Evolutionary conservation across 2,113 vertebrate species (phyloP).

Genomic region (Xiphorhynchus elegans): DNA sequence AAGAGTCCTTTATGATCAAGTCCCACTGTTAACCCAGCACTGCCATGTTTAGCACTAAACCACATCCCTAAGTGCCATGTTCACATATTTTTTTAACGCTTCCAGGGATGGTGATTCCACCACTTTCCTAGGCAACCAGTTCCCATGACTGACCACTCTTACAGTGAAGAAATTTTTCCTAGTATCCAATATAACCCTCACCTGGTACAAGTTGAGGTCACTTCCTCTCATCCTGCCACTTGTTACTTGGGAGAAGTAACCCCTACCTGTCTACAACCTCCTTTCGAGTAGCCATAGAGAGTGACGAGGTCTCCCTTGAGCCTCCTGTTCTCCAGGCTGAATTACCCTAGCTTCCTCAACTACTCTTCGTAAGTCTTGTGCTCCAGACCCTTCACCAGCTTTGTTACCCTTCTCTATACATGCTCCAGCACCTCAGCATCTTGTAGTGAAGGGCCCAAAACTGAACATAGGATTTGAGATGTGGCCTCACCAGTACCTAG

Average conservation of each 20-base stretch:
- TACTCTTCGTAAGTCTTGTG: not conserved
- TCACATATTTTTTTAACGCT: not conserved
- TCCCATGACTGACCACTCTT: not conserved
- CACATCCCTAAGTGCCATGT: not conserved
- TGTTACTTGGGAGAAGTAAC: not conserved
- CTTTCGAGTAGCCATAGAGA: not conserved
- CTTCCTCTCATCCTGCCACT: not conserved
- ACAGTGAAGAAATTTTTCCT: not conserved
- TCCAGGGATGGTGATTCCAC: not conserved
- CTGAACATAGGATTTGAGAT: accelerated
- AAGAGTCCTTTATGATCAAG: not conserved
- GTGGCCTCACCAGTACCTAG: not conserved
- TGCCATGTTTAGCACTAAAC: not conserved
- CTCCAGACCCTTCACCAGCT: not conserved
- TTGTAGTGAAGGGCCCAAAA: not conserved
- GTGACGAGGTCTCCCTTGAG: not conserved
- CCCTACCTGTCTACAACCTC: not conserved
- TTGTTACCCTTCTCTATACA: not conserved
- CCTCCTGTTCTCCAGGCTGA: not conserved
- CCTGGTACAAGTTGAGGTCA: not conserved
- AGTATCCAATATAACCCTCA: not conserved
- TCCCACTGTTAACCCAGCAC: not conserved
- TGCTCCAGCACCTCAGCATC: not conserved
- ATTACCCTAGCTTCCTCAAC: not conserved
- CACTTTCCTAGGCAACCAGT: not conserved